Percentiles rank a stretch among this genome's conserved stretches.
phyloP scores from a whole-genome alignment of 1,140 invertebrate species.

The Schlechtendalia chinensis region DNA sequence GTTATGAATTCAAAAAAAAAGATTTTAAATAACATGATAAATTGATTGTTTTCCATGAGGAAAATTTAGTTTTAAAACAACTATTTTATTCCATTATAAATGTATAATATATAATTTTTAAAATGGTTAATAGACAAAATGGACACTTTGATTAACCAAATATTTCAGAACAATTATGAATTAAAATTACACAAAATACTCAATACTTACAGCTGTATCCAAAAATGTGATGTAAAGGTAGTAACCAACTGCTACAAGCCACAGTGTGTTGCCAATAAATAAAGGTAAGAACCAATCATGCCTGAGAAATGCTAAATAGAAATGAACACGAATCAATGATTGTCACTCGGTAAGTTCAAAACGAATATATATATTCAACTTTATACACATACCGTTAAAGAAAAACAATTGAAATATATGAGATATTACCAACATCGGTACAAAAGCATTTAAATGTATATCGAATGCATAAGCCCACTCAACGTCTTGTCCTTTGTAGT shows the following conservation, averaged over 20 bases:
- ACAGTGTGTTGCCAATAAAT: slow-evolving; percentile 90
- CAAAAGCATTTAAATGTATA: slow-evolving; percentile 97
- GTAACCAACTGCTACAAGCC: slow-evolving; percentile 87
- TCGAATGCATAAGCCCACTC: slow-evolving; percentile 99
- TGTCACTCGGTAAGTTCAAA: not conserved
- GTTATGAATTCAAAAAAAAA: no score
- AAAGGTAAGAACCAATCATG: slow-evolving; percentile 73
- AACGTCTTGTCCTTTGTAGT: slow-evolving; percentile 70
- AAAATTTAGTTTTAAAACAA: no score
- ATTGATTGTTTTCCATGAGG: no score
- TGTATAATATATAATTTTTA: no score
- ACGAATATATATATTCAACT: not conserved
- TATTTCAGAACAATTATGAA: no score
- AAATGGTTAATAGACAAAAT: no score
- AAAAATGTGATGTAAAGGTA: slow-evolving; percentile 98
- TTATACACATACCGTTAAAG: slow-evolving; percentile 71
- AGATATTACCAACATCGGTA: slow-evolving; percentile 89
- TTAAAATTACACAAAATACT: not conserved
- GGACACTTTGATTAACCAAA: no score
- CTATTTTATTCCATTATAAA: no score
- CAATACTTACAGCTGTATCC: slow-evolving; percentile 87
- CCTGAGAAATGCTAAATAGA: slow-evolving; percentile 71
- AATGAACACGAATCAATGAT: slow-evolving; percentile 11
- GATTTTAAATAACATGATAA: no score
- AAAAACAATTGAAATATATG: slow-evolving; percentile 91